Conservation (phyloP, 2,888 invertebrate species). For the Pimpla rufipes region DNA sequence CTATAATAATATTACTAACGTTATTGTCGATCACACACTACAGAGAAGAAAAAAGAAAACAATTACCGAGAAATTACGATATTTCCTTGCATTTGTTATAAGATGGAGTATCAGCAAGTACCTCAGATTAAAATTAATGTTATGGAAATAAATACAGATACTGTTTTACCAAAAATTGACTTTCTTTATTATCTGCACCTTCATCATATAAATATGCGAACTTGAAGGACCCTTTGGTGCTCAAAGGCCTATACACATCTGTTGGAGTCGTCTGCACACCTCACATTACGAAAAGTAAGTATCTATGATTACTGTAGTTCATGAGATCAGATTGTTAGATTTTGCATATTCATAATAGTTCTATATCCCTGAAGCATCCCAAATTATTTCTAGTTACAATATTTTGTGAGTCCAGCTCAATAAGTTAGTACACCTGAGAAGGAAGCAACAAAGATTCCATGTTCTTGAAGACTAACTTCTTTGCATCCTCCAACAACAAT, state of each 20-base stretch:
- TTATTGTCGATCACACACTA: constrained; percentile 65
- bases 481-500: too few species aligned
- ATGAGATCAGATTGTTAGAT: not conserved
- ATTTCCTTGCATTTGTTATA: constrained; percentile 72
- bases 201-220: not conserved
- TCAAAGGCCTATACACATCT: not conserved
- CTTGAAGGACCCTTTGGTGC: not conserved
- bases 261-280: not conserved
- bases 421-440: too few species aligned
- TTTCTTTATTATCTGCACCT: not conserved
- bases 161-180: constrained; percentile 58
- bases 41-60: constrained; percentile 51
- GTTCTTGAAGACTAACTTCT: too few species aligned
- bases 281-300: not conserved
- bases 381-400: too few species aligned
- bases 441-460: too few species aligned
- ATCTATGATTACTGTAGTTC: not conserved
- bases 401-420: too few species aligned
- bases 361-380: too few species aligned
- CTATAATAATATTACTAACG: constrained; percentile 63
- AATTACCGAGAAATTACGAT: constrained; percentile 59
- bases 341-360: not conserved
- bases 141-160: constrained; percentile 69
- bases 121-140: constrained; percentile 71
- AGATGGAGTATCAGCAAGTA: constrained; percentile 67